A percentile compares a stretch with the other conserved stretches of the same genome.
phyloP scores from a whole-genome alignment of 2,113 vertebrate genomes.

The Ammodytes marinus region DNA sequence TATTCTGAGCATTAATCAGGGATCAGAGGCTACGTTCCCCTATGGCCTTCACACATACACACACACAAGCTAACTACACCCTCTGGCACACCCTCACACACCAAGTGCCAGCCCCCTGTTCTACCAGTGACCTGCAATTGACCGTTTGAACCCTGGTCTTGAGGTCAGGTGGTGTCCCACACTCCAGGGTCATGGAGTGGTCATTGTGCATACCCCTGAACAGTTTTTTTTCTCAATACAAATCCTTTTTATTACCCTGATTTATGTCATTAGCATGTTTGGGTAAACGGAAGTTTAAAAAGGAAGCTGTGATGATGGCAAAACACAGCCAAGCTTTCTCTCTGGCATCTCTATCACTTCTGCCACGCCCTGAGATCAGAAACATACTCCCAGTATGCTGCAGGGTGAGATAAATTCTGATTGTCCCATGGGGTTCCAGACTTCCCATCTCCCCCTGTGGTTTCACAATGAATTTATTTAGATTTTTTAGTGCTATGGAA shows the following conservation, averaged over 20 bases:
- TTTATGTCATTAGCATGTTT: slow-evolving; percentile 94
- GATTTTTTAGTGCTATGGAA: slow-evolving; percentile 15
- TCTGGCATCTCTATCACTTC: slow-evolving; percentile 51
- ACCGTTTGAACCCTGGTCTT: slow-evolving; percentile 93
- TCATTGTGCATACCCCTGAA: slow-evolving; percentile 83
- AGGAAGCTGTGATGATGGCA: slow-evolving; percentile 75
- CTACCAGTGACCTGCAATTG: slow-evolving; percentile 93
- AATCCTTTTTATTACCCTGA: slow-evolving; percentile 91
- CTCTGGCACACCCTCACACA: slow-evolving; percentile 49
- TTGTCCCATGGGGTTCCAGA: slow-evolving; percentile 80
- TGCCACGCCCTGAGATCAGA: slow-evolving; percentile 66
- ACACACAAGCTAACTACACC: slow-evolving; percentile 50
- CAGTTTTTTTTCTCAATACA: slow-evolving; percentile 85
- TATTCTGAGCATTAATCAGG: slow-evolving; percentile 83
- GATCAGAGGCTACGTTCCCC: slow-evolving; percentile 77
- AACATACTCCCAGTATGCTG: slow-evolving; percentile 69
- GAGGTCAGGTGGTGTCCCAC: slow-evolving; percentile 91
- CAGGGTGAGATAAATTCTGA: slow-evolving; percentile 89
- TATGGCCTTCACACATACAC: slow-evolving; percentile 49
- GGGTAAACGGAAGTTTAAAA: slow-evolving; percentile 77
- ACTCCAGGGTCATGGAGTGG: slow-evolving; percentile 94
- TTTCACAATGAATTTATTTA: slow-evolving; percentile 89
- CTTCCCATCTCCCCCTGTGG: slow-evolving; percentile 85
- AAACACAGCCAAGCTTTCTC: slow-evolving; percentile 80
- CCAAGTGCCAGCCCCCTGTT: slow-evolving; percentile 47